Evolutionary conservation across 2,113 vertebrate genomes (phyloP).

Genomic region (Oceanites oceanicus): DNA sequence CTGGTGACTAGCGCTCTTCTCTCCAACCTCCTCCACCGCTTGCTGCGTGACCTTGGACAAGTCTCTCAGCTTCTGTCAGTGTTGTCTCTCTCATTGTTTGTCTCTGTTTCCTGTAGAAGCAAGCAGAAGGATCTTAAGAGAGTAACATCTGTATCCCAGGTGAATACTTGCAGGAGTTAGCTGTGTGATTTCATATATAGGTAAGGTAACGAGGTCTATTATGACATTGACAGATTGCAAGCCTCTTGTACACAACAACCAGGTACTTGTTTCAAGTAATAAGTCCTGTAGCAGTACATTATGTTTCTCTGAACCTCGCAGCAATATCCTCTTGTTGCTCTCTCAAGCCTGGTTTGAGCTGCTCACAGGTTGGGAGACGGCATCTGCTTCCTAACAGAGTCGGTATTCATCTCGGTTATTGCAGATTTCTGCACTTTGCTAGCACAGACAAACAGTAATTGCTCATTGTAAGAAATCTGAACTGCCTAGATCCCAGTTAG

Average conservation of each 20-base stretch:
- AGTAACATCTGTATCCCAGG: background rate
- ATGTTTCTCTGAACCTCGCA: background rate
- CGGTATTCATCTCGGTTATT: background rate
- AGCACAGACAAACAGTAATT: background rate
- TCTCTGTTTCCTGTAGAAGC: background rate
- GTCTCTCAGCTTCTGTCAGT: background rate
- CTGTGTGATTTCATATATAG: background rate
- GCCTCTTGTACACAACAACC: background rate
- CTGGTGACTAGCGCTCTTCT: background rate
- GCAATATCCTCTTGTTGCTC: background rate
- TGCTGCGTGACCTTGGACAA: background rate
- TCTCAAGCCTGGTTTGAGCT: background rate
- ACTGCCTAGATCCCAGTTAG: background rate
- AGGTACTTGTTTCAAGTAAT: background rate
- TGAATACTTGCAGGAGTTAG: background rate
- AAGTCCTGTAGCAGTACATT: background rate
- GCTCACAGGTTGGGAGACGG: background rate
- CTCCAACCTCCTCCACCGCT: background rate
- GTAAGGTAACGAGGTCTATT: background rate
- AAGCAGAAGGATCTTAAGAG: background rate
- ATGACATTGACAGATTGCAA: background rate
- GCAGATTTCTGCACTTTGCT: background rate
- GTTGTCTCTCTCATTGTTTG: background rate
- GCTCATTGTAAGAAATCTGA: background rate
- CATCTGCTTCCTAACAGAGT: background rate